phyloP scores from a whole-genome alignment of 2,113 vertebrate species.

The Catharus bicknelli region DNA sequence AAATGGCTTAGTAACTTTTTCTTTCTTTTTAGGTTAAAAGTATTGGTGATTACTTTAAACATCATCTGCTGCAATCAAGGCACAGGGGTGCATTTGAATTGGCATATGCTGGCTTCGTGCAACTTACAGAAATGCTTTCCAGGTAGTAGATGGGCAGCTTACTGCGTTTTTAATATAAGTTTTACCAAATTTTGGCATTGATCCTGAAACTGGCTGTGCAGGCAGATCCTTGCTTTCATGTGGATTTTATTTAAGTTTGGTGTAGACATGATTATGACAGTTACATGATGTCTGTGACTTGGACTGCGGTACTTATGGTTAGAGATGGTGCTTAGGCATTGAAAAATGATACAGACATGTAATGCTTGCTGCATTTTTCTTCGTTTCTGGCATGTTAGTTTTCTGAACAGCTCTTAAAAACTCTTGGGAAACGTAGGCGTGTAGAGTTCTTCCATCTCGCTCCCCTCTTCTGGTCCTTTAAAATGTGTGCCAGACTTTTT shows the following conservation, averaged over 20 bases:
- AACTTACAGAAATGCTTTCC: constrained; percentile 90
- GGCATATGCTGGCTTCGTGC: constrained; percentile 94
- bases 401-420: neutral
- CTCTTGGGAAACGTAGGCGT: neutral
- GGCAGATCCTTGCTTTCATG: neutral
- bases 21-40: constrained; percentile 81
- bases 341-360: neutral
- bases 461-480: neutral
- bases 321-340: neutral
- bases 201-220: neutral
- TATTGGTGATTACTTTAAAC: constrained; percentile 92
- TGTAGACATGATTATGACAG: neutral
- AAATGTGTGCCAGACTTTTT: neutral
- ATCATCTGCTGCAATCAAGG: constrained; percentile 93
- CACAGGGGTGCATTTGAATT: constrained; percentile 97
- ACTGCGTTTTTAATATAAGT: neutral
- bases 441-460: neutral
- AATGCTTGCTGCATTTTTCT: neutral
- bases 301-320: neutral
- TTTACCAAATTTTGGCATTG: neutral
- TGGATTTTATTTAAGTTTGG: neutral
- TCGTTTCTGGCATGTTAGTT: neutral
- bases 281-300: neutral
- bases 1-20: neutral
- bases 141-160: constrained; percentile 75